A percentile compares a stretch with the other conserved stretches of the same genome.
These are phyloP conservation scores for Neodiprion fabricii DNA, from an alignment of 1,140 invertebrate species.

Conservation along the genomic window DNA sequence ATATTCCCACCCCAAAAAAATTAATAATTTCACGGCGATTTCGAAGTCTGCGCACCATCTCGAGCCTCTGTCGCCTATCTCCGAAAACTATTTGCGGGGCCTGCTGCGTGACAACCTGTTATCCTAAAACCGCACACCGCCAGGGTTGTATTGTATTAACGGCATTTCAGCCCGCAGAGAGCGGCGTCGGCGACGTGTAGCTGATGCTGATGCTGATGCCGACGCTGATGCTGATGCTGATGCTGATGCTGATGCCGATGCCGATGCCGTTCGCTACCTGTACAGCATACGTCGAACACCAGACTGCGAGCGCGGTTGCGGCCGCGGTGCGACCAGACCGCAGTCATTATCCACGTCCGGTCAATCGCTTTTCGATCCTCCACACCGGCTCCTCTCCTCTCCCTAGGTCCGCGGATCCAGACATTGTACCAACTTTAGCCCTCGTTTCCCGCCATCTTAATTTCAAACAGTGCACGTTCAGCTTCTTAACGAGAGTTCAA, in stretches of 20 bases:
- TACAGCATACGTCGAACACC: background rate
- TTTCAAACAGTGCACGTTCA: too few species aligned
- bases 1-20: too few species aligned
- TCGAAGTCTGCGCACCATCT: background rate
- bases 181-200: conserved; percentile 33
- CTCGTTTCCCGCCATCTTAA: too few species aligned
- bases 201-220: too few species aligned
- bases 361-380: conserved; percentile 36
- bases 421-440: background rate
- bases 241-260: too few species aligned
- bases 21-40: background rate
- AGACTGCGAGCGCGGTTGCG: background rate
- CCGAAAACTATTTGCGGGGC: conserved; percentile 52
- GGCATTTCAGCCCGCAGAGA: conserved; percentile 39
- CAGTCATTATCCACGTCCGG: conserved; percentile 55
- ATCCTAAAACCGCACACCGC: conserved; percentile 54
- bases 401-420: conserved; percentile 29
- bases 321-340: conserved; percentile 36
- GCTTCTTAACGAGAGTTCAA: too few species aligned
- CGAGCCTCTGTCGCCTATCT: conserved; percentile 1
- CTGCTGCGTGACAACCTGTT: conserved; percentile 52
- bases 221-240: too few species aligned
- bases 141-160: conserved; percentile 44
- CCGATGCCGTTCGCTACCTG: too few species aligned
- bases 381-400: background rate